Percentiles rank a stretch among this genome's conserved stretches.
phyloP scores from a whole-genome alignment of 92 coral and sea anemone genomes.

The Blastomussa wellsi region DNA sequence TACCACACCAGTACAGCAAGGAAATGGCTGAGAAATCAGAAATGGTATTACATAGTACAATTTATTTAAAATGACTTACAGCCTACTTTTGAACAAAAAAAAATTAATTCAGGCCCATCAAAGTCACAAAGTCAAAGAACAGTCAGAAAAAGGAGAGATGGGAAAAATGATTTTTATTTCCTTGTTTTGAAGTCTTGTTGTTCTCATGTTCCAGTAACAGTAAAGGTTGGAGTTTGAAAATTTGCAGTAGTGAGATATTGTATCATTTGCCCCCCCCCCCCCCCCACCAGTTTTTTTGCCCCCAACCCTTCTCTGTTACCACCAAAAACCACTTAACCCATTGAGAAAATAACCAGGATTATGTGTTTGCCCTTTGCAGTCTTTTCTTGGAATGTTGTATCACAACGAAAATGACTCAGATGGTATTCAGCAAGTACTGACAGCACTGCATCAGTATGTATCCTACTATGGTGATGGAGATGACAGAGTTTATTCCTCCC shows the following conservation, averaged over 20 bases:
- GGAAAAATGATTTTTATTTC: conserved; percentile 16
- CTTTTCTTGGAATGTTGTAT: conserved; percentile 62
- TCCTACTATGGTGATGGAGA: conserved; percentile 46
- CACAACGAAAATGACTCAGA: conserved; percentile 64
- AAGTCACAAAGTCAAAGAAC: conserved; percentile 24
- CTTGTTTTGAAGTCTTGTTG: conserved; percentile 40
- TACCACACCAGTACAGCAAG: conserved; percentile 55
- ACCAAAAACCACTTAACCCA: conserved; percentile 28
- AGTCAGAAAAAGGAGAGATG: conserved; percentile 30
- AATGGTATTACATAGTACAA: conserved; percentile 30
- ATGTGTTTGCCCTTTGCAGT: conserved; percentile 32
- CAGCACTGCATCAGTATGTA: conserved; percentile 50
- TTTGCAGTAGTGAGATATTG: conserved; percentile 23
- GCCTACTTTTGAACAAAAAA: not conserved
- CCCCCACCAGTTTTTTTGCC: conserved; percentile 11
- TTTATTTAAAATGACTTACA: not conserved
- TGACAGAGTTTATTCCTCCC: conserved; percentile 50
- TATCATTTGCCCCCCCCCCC: not conserved
- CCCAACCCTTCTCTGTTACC: not conserved
- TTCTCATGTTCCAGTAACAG: conserved; percentile 38
- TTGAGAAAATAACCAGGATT: conserved; percentile 11
- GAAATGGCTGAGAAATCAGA: conserved; percentile 51
- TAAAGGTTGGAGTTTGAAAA: conserved; percentile 28
- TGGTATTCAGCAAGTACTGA: conserved; percentile 66
- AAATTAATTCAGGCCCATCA: conserved; percentile 14